Base-by-base conservation (phyloP, 2,888 invertebrate genomes). In the Pseudococcus longispinus region DNA sequence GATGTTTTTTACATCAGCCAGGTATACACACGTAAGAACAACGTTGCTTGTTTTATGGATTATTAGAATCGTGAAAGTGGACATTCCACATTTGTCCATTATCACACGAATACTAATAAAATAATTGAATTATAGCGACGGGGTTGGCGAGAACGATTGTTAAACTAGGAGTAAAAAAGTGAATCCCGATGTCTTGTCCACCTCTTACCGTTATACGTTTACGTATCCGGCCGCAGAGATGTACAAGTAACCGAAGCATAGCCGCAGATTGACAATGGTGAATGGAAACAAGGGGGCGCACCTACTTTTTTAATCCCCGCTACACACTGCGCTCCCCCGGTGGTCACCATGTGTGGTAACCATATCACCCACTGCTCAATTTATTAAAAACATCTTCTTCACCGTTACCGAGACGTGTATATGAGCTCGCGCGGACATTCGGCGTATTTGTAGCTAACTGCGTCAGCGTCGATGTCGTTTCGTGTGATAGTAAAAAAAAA, bases 331-430 rank as follows among this genome's bases (percentile, higher is more conserved):
- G 44, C 70, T 44, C 85, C 70, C 85, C 74, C 70, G 85, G 85
- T 85, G 85, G 70, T 85, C 85, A 85, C 74, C 85, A 85, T 85
- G 85, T 85, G 85, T 85, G 85, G 85, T 85, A 85, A 85, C 44
- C 70, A 74, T 29, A 74, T 85, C 85, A 85, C 85, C 85, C 85
- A 85, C 85, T 20, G 85, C 74, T 85, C 60, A 70, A 80, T 80
- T 80, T 80, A 80, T 80, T 80, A 80, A 80, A 80, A 80, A 85
- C 70, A 85, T 85, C 85, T 84, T 84, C 84, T 70, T 85, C 70
- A 37, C 60, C 60, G 84, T 65, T 65, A 74, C 37, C 32, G n/a
- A 51, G n/a, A 18, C 3, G 15, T 51, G 60, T 60, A 20, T 23
- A 60, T 13, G n/a, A 15, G 15, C 44, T 29, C 9, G 37, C 32